Evolutionary conservation across 1,140 invertebrate genomes (phyloP), one percentile per base, ranked within the genome.

Genomic region (Lasaia peninsularis): DNA sequence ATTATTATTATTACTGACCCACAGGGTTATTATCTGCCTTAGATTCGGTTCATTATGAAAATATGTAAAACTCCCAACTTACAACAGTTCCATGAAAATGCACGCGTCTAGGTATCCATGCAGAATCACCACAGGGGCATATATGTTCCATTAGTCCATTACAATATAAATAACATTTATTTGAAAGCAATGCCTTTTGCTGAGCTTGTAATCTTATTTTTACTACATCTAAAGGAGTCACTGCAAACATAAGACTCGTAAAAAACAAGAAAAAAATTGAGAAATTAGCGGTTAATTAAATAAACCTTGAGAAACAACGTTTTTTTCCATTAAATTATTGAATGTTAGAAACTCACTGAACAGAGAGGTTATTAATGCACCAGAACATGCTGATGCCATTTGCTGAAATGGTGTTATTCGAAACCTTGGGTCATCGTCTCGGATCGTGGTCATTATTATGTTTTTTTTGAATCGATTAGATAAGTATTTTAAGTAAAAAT

Each of bases 71-170:
- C 33, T 33, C 85, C 9, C 1, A 20, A 44, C 90, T 91, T 92
- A 98, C 97, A 75, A 98, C 67, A 40, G 97, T 98, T 68, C 97
- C 97, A 86, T 92, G 96, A 73, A 99, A 98, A 75, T 96, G 95
- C 31, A 93, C 92, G 67, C 94, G 92, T 55, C 91, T 90, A 63
- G 91, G 90, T 71, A 91, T 86, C 77, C 86, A 77, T 24, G 88
- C 84, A 60, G 86, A 88, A 60, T 90, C 90, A 48, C 92, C 86
- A 89, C 96, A 98, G n/a, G 94, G 93, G 88, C 98, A 99, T n/a
- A 99, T 85, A 81, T 99, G 98, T 88, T 99, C 98, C 98, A 99
- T 99, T n/a, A 99, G 89, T 0, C 98, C 98, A 92, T 99, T 99
- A 77, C 97, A 98, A 85, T 98, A 99, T 8, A 99, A 85, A 86